These are phyloP conservation scores for Malurus cyaneus DNA, from an alignment of 2,113 vertebrate genomes.

Conservation along the genomic window DNA sequence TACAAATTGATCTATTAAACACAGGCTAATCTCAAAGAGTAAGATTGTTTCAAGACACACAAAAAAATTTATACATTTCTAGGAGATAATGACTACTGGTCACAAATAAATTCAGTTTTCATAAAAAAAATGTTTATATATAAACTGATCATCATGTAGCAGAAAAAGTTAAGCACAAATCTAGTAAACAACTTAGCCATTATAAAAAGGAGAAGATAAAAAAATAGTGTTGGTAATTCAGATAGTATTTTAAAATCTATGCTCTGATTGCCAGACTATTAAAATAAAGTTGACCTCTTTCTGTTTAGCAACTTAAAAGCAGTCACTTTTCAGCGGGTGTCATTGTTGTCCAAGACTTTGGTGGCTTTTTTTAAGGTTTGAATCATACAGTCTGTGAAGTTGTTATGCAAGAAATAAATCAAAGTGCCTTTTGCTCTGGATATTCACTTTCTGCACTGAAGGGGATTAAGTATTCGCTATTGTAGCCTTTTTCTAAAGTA, in stretches of 20 bases:
- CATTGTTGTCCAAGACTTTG: neutral
- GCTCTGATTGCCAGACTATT: neutral
- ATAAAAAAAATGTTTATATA: neutral
- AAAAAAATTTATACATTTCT: neutral
- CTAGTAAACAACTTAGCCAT: neutral
- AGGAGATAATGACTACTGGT: neutral
- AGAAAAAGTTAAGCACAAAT: neutral
- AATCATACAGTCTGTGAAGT: neutral
- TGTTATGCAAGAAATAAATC: neutral
- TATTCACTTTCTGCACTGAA: neutral
- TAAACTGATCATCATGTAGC: neutral
- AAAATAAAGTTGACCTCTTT: neutral
- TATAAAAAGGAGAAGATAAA: neutral
- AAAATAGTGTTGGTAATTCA: neutral
- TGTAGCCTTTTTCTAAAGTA: neutral
- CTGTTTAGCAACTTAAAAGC: neutral
- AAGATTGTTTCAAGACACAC: neutral
- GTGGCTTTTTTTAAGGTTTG: neutral
- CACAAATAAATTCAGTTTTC: neutral
- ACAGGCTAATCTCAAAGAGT: neutral
- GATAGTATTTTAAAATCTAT: neutral
- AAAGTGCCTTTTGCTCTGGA: neutral
- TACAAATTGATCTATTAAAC: neutral
- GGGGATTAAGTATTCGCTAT: accelerated
- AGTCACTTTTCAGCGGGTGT: neutral